A percentile compares a stretch with the other conserved stretches of the same genome.
Conservation (phyloP, 2,113 vertebrate species). For the Tonatia bakeri region DNA sequence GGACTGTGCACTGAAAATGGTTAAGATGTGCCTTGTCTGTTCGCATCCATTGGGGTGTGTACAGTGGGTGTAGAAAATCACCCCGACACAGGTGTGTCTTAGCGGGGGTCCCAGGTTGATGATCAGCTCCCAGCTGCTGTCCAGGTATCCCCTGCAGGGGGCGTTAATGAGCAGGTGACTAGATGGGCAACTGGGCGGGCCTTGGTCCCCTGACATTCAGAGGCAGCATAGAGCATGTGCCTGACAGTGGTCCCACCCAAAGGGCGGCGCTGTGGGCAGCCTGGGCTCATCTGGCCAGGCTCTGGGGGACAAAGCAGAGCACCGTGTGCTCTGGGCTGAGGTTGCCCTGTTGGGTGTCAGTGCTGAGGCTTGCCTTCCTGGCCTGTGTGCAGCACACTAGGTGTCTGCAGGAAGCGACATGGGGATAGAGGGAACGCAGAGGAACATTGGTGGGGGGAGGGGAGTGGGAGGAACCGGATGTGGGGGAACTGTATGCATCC, state of each 20-base stretch:
- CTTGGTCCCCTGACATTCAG: background rate
- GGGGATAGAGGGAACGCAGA: rapidly evolving
- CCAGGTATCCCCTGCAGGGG: background rate
- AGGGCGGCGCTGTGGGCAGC: background rate
- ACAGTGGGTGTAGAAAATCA: background rate
- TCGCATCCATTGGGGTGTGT: background rate
- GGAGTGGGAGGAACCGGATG: no score
- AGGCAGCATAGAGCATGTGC: rapidly evolving
- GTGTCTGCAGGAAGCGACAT: background rate
- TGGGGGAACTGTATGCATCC: no score
- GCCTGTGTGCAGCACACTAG: background rate
- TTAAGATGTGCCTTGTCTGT: background rate
- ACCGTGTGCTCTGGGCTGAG: background rate
- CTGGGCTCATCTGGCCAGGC: background rate
- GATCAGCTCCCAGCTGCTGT: background rate
- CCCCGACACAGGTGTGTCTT: background rate
- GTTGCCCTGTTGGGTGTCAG: background rate
- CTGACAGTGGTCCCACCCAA: background rate
- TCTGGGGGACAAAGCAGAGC: background rate
- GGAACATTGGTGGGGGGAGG: background rate
- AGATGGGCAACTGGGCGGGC: background rate
- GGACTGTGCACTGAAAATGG: background rate
- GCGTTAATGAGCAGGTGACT: background rate
- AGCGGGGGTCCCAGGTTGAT: background rate
- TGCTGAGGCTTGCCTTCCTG: background rate